These are phyloP conservation scores for Amyelois transitella DNA, from an alignment of 1,140 invertebrate species.

Conservation along the genomic window DNA sequence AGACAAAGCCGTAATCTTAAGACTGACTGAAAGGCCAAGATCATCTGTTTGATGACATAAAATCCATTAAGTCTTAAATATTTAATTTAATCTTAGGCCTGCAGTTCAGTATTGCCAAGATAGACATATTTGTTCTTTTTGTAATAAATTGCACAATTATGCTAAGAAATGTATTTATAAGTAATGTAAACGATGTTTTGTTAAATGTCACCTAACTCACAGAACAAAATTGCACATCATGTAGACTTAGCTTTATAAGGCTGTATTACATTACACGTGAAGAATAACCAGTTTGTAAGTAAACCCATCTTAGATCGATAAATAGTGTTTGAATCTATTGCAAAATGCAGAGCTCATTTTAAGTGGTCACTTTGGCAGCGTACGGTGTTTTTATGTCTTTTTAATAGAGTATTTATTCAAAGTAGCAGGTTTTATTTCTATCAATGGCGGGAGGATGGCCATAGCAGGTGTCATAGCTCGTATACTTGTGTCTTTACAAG, in stretches of 20 bases:
- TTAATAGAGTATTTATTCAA: conserved; percentile 40
- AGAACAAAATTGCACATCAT: background rate
- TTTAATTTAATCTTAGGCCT: no score
- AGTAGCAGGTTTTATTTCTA: conserved; percentile 13
- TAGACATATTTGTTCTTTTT: no score
- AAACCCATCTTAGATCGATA: conserved; percentile 12
- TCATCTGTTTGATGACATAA: no score
- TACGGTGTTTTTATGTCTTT: conserved; percentile 23
- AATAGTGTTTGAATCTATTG: conserved; percentile 25
- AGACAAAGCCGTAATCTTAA: no score
- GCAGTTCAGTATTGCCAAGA: no score
- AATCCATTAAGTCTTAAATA: no score
- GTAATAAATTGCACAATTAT: background rate
- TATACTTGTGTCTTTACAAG: conserved; percentile 20
- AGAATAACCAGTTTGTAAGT: conserved; percentile 20
- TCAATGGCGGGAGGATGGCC: background rate
- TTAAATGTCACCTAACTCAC: background rate
- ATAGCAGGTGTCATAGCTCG: background rate
- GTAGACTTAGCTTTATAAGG: conserved; percentile 17
- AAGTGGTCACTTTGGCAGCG: conserved; percentile 16
- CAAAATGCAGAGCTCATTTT: conserved; percentile 19
- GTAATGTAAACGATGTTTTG: background rate
- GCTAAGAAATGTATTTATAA: background rate
- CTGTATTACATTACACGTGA: conserved; percentile 6
- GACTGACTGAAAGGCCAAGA: no score